Percentiles rank a stretch among this genome's conserved stretches.
These are phyloP conservation scores for Cylas formicarius DNA, from an alignment of 1,140 invertebrate genomes.

Conservation along the genomic window DNA sequence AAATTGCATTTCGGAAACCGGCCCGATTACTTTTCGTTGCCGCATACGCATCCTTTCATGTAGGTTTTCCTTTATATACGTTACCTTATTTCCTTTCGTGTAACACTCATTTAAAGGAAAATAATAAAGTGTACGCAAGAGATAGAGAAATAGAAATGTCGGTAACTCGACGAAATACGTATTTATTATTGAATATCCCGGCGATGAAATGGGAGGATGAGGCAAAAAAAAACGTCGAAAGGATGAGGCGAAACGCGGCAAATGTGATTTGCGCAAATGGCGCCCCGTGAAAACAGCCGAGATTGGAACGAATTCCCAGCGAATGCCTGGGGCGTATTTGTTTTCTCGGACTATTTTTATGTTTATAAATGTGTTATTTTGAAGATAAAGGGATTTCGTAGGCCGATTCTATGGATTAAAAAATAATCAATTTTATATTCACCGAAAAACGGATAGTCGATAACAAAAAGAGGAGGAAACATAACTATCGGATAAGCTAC, in stretches of 20 bases:
- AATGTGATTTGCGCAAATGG: slow-evolving; percentile 23
- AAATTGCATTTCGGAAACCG: too few species aligned
- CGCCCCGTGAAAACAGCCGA: slow-evolving; percentile 14
- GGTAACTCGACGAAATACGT: slow-evolving; percentile 11
- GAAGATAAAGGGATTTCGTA: too few species aligned
- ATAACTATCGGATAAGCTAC: too few species aligned
- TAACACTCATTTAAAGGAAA: too few species aligned
- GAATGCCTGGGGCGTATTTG: slow-evolving; percentile 9
- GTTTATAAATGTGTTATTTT: neutral
- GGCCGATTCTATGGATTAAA: too few species aligned
- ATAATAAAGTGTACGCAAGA: slow-evolving; percentile 15
- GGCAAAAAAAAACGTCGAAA: slow-evolving; percentile 16
- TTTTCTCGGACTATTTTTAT: neutral
- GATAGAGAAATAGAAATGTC: slow-evolving; percentile 11
- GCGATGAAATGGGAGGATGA: slow-evolving; percentile 20
- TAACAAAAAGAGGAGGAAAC: too few species aligned
- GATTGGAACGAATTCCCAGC: slow-evolving; percentile 18
- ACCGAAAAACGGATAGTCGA: too few species aligned
- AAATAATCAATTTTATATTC: too few species aligned
- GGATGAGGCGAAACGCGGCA: slow-evolving; percentile 16
- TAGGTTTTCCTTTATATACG: too few species aligned
- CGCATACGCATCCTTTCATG: too few species aligned
- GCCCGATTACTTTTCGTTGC: too few species aligned
- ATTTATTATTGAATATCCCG: slow-evolving; percentile 21
- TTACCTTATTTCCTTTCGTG: too few species aligned